Percentiles rank a stretch among this genome's conserved stretches.
phyloP scores from a whole-genome alignment of 2,113 vertebrate species.

The Forbesichthys agassizii region DNA sequence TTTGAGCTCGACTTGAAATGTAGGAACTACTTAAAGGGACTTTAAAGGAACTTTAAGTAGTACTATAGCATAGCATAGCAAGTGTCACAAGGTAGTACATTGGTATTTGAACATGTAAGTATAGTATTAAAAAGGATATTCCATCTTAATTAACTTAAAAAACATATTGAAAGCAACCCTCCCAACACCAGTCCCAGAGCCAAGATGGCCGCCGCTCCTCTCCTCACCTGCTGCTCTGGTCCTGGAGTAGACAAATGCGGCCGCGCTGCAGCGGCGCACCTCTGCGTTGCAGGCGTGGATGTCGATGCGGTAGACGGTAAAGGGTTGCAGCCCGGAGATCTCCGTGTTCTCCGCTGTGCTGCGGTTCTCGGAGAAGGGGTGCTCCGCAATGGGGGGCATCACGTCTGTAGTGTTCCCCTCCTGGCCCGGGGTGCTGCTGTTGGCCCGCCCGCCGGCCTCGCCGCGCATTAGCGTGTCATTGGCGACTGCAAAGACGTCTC shows the following conservation, averaged over 20 bases:
- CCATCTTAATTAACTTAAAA: no score
- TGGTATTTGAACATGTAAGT: no score
- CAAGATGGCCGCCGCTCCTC: neutral
- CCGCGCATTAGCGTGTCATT: constrained; percentile 79
- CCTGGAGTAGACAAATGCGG: constrained; percentile 92
- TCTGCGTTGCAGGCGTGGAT: constrained; percentile 96
- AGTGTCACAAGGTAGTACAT: no score
- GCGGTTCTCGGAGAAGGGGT: constrained; percentile 84
- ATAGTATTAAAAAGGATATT: no score
- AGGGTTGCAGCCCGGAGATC: constrained; percentile 86
- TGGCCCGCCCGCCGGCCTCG: constrained; percentile 53
- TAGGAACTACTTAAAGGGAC: no score
- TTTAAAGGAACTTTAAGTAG: no score
- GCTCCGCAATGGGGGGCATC: constrained; percentile 80
- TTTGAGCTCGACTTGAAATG: no score
- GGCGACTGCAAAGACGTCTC: constrained; percentile 83
- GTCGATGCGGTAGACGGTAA: constrained; percentile 94
- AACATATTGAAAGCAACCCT: no score
- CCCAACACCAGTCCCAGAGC: no score
- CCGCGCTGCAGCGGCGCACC: constrained; percentile 89
- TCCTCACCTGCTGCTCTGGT: constrained; percentile 93
- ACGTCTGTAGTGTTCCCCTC: constrained; percentile 81
- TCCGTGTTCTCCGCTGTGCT: constrained; percentile 83
- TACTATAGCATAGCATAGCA: no score
- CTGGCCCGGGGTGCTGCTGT: constrained; percentile 52